These are phyloP conservation scores for Papilio dardanus DNA, from an alignment of 1,140 invertebrate species.

Conservation along the genomic window DNA sequence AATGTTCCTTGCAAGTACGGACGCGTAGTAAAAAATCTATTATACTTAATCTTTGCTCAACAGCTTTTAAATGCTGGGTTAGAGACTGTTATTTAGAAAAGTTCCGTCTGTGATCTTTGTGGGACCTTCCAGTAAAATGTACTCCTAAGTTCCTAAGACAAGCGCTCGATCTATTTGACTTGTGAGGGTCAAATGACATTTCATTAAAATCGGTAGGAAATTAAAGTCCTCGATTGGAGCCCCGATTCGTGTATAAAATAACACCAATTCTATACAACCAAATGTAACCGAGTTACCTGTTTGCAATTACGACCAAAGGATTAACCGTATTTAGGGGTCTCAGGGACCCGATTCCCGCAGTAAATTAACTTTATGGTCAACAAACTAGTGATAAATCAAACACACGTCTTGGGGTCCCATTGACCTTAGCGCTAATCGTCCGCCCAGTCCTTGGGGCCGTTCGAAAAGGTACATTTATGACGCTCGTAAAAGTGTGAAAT, in stretches of 20 bases:
- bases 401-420: not conserved
- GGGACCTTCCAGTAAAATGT: not conserved
- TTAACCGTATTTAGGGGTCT: not conserved
- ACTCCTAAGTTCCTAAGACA: too few species aligned
- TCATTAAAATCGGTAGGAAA: not conserved
- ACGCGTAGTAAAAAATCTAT: too few species aligned
- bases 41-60: not conserved
- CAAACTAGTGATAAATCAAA: conserved; percentile 26
- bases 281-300: not conserved
- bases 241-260: not conserved
- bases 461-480: conserved; percentile 32
- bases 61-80: too few species aligned
- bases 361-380: conserved; percentile 43
- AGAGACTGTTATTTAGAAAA: too few species aligned
- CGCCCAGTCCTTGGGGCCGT: conserved; percentile 5
- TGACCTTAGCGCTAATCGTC: conserved; percentile 18
- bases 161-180: too few species aligned
- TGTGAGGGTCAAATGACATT: not conserved
- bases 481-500: conserved; percentile 48
- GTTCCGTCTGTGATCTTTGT: not conserved
- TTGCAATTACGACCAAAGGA: conserved; percentile 13
- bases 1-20: not conserved
- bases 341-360: conserved; percentile 36
- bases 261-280: too few species aligned
- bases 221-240: not conserved